A percentile compares a stretch with the other conserved stretches of the same genome.
Evolutionary conservation across 2,113 vertebrate species (phyloP).

Genomic region (Nothobranchius furzeri): DNA sequence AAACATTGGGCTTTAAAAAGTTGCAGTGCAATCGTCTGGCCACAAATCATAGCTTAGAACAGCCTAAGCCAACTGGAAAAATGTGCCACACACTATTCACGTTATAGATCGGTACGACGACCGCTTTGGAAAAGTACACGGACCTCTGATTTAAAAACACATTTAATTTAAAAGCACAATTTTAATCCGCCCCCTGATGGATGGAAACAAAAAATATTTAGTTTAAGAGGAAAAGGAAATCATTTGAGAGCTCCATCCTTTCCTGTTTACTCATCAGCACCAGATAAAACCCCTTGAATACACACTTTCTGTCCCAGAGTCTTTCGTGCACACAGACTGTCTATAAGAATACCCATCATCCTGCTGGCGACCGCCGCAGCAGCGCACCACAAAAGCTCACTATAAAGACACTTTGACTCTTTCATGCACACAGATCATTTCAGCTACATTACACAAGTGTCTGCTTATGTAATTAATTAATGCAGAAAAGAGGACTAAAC

Average conservation of each 20-base stretch:
- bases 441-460: conserved; percentile 7
- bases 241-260: conserved; percentile 63
- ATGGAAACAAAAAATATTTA: conserved; percentile 13
- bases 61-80: not conserved
- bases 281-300: conserved; percentile 48
- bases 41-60: not conserved
- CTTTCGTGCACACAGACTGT: no score
- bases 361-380: no score
- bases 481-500: conserved; percentile 12
- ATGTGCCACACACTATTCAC: not conserved
- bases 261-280: conserved; percentile 69
- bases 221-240: conserved; percentile 62
- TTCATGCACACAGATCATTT: not conserved
- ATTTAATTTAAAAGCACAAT: no score
- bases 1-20: conserved; percentile 3
- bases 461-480: conserved; percentile 50
- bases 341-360: no score
- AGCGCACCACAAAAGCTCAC: not conserved
- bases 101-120: conserved; percentile 5
- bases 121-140: not conserved
- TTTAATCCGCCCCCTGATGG: conserved; percentile 24
- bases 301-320: conserved; percentile 24
- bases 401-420: not conserved
- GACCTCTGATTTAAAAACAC: no score
- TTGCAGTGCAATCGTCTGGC: not conserved